Evolutionary conservation across 2,797 vertebrate genomes (phyloP).

Genomic region (Capromys pilorides): DNA sequence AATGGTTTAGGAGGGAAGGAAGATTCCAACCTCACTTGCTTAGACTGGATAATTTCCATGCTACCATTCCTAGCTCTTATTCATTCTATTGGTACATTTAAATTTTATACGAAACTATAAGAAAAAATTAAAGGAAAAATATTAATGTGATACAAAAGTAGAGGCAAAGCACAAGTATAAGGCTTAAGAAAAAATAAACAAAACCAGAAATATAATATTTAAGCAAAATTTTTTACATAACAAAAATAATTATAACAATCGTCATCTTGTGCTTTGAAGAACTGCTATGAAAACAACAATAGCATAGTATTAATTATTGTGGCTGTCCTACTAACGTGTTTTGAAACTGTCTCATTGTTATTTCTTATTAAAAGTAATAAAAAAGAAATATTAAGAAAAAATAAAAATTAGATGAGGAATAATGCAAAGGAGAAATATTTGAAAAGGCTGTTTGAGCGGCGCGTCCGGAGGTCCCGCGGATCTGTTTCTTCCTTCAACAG

Average conservation of each 20-base stretch:
- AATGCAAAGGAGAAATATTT: slow-evolving; percentile 3
- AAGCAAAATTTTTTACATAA: not conserved
- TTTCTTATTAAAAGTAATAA: too few relatives aligned
- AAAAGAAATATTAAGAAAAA: not conserved
- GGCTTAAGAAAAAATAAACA: not conserved
- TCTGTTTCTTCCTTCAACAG: too few relatives aligned
- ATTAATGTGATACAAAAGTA: not conserved
- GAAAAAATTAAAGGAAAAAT: not conserved
- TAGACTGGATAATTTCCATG: not conserved
- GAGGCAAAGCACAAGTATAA: not conserved
- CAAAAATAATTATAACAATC: not conserved
- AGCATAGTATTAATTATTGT: too few relatives aligned
- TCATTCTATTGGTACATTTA: not conserved
- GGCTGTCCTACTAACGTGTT: too few relatives aligned
- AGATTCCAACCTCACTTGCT: not conserved
- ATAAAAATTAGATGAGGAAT: not conserved
- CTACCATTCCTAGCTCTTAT: not conserved
- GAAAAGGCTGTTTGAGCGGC: too few relatives aligned
- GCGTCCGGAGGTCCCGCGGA: too few relatives aligned
- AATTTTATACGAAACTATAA: not conserved
- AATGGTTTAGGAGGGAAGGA: not conserved
- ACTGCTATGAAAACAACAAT: too few relatives aligned
- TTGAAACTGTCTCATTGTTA: too few relatives aligned
- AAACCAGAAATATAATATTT: not conserved
- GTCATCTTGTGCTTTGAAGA: too few relatives aligned